Evolutionary conservation across 2,113 vertebrate species (phyloP).

Genomic region (Struthidea cinerea): DNA sequence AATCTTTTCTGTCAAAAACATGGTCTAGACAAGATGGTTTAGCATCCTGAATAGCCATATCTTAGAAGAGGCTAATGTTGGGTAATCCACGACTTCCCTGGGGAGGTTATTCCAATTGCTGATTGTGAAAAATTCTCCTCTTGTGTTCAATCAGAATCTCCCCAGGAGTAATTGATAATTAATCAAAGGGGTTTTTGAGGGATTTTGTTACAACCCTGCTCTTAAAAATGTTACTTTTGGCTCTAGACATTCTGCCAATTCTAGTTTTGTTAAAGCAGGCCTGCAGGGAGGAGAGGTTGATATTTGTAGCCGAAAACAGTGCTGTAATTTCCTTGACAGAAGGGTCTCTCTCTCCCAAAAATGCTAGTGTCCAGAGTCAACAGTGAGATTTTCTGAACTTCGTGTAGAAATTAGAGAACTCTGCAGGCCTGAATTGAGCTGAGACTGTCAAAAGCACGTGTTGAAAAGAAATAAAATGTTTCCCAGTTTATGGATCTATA

Average conservation of each 20-base stretch:
- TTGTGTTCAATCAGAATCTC: background rate
- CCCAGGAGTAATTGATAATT: background rate
- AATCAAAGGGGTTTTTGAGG: accelerated
- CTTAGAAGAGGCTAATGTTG: background rate
- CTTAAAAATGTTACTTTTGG: background rate
- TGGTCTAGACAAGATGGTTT: background rate
- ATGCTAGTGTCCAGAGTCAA: background rate
- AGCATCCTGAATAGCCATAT: background rate
- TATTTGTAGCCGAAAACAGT: background rate
- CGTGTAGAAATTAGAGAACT: background rate
- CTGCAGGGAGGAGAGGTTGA: background rate
- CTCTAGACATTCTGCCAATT: background rate
- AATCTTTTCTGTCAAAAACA: background rate
- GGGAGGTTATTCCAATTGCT: background rate
- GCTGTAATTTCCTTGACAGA: background rate
- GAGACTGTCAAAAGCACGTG: background rate
- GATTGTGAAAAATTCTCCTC: background rate
- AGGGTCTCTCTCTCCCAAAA: background rate
- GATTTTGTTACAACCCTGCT: background rate
- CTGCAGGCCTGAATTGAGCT: background rate
- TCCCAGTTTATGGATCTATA: background rate
- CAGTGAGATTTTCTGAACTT: background rate
- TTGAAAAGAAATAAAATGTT: background rate
- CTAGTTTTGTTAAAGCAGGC: background rate
- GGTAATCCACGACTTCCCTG: background rate